These are phyloP conservation scores for Dermochelys coriacea DNA, from an alignment of 2,797 vertebrate species.

Conservation along the genomic window DNA sequence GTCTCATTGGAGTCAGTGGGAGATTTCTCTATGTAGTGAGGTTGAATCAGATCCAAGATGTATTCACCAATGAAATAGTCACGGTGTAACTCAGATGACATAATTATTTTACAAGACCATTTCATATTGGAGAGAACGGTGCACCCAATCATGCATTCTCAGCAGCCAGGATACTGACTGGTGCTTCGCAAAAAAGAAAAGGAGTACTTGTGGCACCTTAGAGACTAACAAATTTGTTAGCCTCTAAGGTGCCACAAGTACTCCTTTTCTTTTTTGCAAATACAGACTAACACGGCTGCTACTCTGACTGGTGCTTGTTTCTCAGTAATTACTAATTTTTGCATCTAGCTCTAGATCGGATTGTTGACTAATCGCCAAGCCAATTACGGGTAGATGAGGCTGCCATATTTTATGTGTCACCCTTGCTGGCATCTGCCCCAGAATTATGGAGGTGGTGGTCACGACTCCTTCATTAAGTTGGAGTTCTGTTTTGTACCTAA, in stretches of 20 bases:
- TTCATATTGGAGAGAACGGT: neutral
- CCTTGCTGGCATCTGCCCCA: neutral
- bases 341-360: too few relatives aligned
- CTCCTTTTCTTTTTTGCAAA: too few relatives aligned
- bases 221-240: too few relatives aligned
- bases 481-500: neutral
- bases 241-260: too few relatives aligned
- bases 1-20: neutral
- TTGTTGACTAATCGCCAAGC: neutral
- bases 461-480: neutral
- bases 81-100: rapidly evolving
- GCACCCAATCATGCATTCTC: neutral
- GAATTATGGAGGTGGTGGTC: neutral
- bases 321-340: too few relatives aligned
- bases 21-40: neutral
- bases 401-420: neutral
- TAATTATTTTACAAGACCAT: too few relatives aligned
- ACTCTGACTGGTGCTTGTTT: neutral
- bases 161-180: neutral
- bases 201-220: too few relatives aligned
- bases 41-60: neutral
- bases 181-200: too few relatives aligned
- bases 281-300: too few relatives aligned
- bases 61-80: neutral
- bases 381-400: neutral